Evolutionary conservation across 2,113 vertebrate species (phyloP).

Genomic region (Hepsetus odoe): DNA sequence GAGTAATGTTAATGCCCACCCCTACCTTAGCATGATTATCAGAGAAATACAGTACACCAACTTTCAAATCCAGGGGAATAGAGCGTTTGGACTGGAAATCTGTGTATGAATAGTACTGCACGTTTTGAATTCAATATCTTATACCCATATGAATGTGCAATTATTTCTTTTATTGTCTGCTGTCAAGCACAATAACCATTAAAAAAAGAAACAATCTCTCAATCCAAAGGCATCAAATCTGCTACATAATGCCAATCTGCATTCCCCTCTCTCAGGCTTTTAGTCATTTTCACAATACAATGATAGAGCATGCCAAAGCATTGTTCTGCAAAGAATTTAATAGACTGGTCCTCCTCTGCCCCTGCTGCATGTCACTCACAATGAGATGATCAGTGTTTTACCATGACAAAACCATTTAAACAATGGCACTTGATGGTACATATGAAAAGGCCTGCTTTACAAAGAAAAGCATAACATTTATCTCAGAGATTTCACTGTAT

Average conservation of each 20-base stretch:
- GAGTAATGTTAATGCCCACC: too few species aligned
- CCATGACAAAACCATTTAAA: slow-evolving; percentile 73
- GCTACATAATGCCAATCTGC: slow-evolving; percentile 10
- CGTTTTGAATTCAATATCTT: background rate
- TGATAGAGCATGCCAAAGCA: slow-evolving; percentile 32
- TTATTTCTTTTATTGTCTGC: background rate
- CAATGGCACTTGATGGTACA: slow-evolving; percentile 61
- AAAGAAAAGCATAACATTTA: slow-evolving; percentile 64
- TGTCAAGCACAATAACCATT: slow-evolving; percentile 1
- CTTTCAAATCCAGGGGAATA: background rate
- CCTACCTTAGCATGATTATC: background rate
- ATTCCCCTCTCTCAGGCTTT: slow-evolving; percentile 46
- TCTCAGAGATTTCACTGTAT: slow-evolving; percentile 56
- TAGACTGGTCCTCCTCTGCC: slow-evolving; percentile 61
- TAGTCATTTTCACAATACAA: slow-evolving; percentile 3
- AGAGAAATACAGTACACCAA: background rate
- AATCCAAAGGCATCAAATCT: slow-evolving; percentile 5
- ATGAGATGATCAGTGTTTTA: slow-evolving; percentile 66
- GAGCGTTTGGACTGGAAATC: background rate
- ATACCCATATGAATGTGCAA: background rate
- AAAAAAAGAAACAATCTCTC: background rate
- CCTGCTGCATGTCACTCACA: slow-evolving; percentile 71
- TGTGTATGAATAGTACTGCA: background rate
- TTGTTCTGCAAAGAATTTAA: slow-evolving; percentile 57
- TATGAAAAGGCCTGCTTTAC: slow-evolving; percentile 60